These are phyloP conservation scores for Macrophya annulata DNA, from an alignment of 2,888 invertebrate species.

Conservation along the genomic window DNA sequence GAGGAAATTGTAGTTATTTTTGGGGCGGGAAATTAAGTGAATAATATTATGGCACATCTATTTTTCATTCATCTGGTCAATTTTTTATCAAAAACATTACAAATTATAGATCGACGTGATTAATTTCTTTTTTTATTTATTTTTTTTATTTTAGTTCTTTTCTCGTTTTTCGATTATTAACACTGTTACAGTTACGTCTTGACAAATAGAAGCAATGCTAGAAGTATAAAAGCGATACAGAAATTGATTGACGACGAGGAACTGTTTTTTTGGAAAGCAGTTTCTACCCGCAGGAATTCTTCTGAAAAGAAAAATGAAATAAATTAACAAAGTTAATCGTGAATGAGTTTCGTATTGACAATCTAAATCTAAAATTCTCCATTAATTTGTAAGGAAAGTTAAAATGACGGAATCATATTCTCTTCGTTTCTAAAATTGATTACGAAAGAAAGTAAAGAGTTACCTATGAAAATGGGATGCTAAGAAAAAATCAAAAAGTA, in stretches of 20 bases:
- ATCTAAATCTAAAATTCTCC: neutral
- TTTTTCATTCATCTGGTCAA: neutral
- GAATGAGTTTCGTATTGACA: too few relatives aligned
- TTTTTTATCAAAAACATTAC: neutral
- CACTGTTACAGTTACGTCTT: neutral
- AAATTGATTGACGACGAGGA: constrained; percentile 4
- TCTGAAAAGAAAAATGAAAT: neutral
- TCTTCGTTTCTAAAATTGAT: neutral
- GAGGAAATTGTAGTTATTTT: neutral
- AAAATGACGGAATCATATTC: neutral
- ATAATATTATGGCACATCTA: neutral
- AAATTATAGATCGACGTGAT: neutral
- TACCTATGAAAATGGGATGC: neutral
- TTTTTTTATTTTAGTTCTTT: neutral
- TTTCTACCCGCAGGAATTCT: constrained; percentile 19
- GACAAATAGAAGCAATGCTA: neutral
- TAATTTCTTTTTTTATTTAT: neutral
- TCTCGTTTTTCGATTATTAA: neutral
- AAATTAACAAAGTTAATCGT: too few relatives aligned
- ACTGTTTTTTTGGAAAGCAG: constrained; percentile 28
- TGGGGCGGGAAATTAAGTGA: neutral
- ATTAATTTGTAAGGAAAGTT: neutral
- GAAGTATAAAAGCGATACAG: neutral
- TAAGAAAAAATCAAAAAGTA: neutral
- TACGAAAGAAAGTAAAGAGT: neutral